Evolutionary conservation across 2,888 invertebrate species (phyloP), one percentile per base, ranked within the genome.

Genomic region (Hartigia nigra): DNA sequence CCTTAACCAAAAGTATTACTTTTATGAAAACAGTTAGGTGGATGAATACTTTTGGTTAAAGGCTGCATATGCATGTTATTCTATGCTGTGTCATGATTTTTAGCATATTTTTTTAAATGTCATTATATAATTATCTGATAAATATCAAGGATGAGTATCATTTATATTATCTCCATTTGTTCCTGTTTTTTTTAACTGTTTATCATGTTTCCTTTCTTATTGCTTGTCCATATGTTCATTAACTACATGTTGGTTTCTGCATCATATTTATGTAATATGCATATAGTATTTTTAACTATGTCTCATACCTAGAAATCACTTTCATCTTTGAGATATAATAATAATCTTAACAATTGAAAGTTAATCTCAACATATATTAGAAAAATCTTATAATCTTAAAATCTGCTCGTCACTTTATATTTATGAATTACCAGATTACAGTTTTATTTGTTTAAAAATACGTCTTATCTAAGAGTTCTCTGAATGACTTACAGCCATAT

Each of bases 231-330:
- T 74, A 9, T 34, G n/a, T 34, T 74, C 12, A 32, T 74, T 31
- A 31, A 39, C 4, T 55, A 55, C 23, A 23, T 55, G 55, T 55
- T 55, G 23, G 55, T 55, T 5, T 14, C 39, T 74, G 12, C 34
- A 39, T 39, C 32, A 31, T 12, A 75, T 35, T 75, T 31, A 31
- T 31, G n/a, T 36, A 31, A 36, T 76, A 31, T 76, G 37, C n/a
- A n/a, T n/a, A n/a, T 31, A 70, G 70, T 69, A 70, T 69, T 69
- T 12, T 37, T 34, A 75, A 69, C 36, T 75, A 32, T 31, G n/a
- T 72, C 37, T 39, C 12, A 70, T 31, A 70, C 12, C 32, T n/a
- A 12, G 69, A 35, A 76, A 69, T 81, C 81, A 87, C 55, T 55
- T 23, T 55, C 23, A 55, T 55, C 9, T 55, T 55, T 23, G 9